Evolutionary conservation across 2,888 invertebrate genomes (phyloP), one percentile per base, ranked within the genome.

Genomic region (Dicyrtomina minuta): DNA sequence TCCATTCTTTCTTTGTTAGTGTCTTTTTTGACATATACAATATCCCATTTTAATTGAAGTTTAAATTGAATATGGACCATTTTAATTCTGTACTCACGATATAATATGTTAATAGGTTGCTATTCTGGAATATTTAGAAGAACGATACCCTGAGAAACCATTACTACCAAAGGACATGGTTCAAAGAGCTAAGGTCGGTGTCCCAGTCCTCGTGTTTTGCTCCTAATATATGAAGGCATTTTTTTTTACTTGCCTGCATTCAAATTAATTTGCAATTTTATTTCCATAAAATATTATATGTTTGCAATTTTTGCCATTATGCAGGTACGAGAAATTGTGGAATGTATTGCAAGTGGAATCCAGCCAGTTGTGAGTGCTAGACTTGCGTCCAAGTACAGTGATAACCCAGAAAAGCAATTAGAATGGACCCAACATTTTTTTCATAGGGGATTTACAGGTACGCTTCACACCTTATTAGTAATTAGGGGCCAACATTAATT

Each of bases 401-500:
- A 80, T 78, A 92, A 93, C 22, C 92, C 92, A 1, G 92, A 92
- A 81, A 92, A 92, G 79, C 91, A 92, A 82, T 91, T 92, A 81
- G 93, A 92, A 81, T 97, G 96, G 96, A 93, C 92, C 0, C 90
- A 92, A 79, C 91, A 92, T 81, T 96, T 92, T 92, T 96, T 97
- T 76, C 90, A 88, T 55, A 85, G 90, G 74, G 96, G 96, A 2
- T 93, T 97, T 81, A 85, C 82, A 78, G 86, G 87, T 87, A 81
- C 70, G n/a, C n/a, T n/a, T n/a, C n/a, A n/a, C n/a, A n/a, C n/a
- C n/a, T n/a, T n/a, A n/a, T n/a, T n/a, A n/a, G n/a, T n/a, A n/a
- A n/a, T n/a, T n/a, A n/a, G n/a, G n/a, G n/a, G n/a, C 22, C 20
- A 13, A 55, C n/a, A 51, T 65, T 49, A 62, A 62, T 43, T 49